Base-by-base conservation (phyloP, 2,113 vertebrate genomes). In the Ceyx cyanopectus region DNA sequence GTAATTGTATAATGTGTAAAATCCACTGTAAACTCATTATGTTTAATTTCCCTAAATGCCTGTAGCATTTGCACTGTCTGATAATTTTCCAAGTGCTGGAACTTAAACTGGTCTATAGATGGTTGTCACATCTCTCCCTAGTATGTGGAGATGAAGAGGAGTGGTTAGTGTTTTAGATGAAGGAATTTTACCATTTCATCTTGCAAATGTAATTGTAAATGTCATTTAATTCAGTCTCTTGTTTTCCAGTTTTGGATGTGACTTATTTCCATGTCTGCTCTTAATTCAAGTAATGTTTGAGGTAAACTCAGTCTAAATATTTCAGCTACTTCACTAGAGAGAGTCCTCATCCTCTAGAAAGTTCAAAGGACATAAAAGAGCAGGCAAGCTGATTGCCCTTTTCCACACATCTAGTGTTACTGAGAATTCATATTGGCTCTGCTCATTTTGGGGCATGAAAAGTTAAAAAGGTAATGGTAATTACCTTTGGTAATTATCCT, bases 1-100 rank as follows among this genome's bases (percentile, higher is more conserved):
- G 26, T 92, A 89, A 89, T 73, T 95, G 74, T 58, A 16, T 84
- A 74, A 60, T 46, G 32, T 69, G 12, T 63, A 70, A 76, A 90
- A 89, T 53, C 20, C n/a, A 48, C 54, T 89, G 22, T 78, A 43
- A 81, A 81, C 50, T 78, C 19, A 72, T 57, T 83, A 60, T 53
- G 40, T 75, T 58, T 76, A 34, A 90, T 90, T 88, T 94, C n/a
- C 48, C 32, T 88, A 56, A 74, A 48, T 2, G 54, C 41, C 66
- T 72, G 34, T 48, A 68, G 14, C 14, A 29, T 72, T 78, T 8
- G 11, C 32, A 7, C 65, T 53, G 29, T 54, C 23, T 63, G 19
- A 32, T 80, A 48, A 27, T 81, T 77, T 95, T 89, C 48, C 12
- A 90, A 78, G 69, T 34, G 22, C 60, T 92, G 41, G 26, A 65